Conservation (phyloP, 2,888 invertebrate genomes). For the Chydorus sphaericus region DNA sequence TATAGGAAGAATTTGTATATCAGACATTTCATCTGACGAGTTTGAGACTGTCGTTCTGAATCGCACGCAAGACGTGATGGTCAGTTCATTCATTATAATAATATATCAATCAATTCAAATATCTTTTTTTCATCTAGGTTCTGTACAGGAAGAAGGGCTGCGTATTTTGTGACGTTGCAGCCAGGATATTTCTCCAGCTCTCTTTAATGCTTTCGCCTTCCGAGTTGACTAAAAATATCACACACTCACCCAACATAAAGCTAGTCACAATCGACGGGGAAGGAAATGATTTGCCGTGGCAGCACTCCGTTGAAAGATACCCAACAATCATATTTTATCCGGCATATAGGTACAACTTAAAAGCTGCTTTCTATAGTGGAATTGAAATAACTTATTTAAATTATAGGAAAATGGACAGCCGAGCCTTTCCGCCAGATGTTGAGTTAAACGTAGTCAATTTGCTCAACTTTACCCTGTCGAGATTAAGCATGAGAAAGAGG, state of each 20-base stretch:
- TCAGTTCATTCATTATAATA: too few species aligned
- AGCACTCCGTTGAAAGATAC: constrained; percentile 58
- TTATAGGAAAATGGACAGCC: constrained; percentile 50
- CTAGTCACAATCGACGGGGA: constrained; percentile 65
- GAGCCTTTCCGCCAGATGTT: constrained; percentile 45
- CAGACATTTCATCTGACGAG: not conserved
- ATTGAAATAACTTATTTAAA: not conserved
- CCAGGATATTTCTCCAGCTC: not conserved
- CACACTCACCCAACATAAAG: constrained; percentile 25
- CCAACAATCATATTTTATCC: constrained; percentile 72
- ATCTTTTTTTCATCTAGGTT: not conserved
- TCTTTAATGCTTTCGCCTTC: not conserved
- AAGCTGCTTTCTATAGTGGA: not conserved
- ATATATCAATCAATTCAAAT: not conserved
- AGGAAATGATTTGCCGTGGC: constrained; percentile 74
- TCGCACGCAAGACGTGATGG: not conserved
- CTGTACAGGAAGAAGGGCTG: not conserved
- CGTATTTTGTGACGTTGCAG: constrained; percentile 6
- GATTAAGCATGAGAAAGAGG: not conserved
- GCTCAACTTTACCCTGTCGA: constrained; percentile 47
- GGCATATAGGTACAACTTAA: constrained; percentile 26
- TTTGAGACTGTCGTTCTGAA: not conserved
- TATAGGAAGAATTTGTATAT: not conserved
- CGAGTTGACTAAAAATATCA: not conserved
- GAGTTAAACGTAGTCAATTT: constrained; percentile 50